Evolutionary conservation across 2,113 vertebrate species (phyloP), one percentile per base, ranked within the genome.

Genomic region (Actenoides hombroni): DNA sequence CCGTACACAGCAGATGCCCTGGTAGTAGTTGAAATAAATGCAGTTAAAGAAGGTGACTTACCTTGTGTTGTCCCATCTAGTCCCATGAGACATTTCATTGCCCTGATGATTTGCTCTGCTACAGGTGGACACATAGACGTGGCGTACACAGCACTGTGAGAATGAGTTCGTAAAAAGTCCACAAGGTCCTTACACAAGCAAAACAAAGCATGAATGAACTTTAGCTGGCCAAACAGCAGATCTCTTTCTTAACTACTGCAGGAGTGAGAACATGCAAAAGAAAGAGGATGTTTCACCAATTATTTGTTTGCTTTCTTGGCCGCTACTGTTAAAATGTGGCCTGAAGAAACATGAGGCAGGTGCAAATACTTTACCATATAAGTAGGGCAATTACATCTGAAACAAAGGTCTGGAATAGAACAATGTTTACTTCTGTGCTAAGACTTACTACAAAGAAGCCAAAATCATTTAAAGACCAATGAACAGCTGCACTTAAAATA

Each of bases 81-180:
- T 97, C 98, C 99, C 98, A 99, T 99, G 96, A 99, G 97, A 82
- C 98, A 97, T 94, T 98, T 99, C 95, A 99, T 98, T 6, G 98
- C 98, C 39, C 98, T 98, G 96, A 99, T 98, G 97, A 99, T 97
- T 94, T 99, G 99, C 95, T 99, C 98, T 16, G 98, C 97, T 49
- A 99, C 73, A 0, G 98, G 97, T 2, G 99, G 98, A 79, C 98
- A 99, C 99, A 99, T 99, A 25, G 99, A 98, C 0, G 98, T 92
- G 80, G 98, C 98, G 13, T 99, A 99, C 28, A 98, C 97, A 37
- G 98, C 98, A 25, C 99, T 99, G 96, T 99, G 99, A 51, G 99
- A 99, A 85, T 99, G 97, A 82, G 90, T 93, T 65, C 99, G 98
- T 95, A 99, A 97, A 95, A 99, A 99, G 96, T 99, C 98, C 97